Evolutionary conservation across 2,113 vertebrate genomes (phyloP), one percentile per base, ranked within the genome.

Genomic region (Alosa alosa): DNA sequence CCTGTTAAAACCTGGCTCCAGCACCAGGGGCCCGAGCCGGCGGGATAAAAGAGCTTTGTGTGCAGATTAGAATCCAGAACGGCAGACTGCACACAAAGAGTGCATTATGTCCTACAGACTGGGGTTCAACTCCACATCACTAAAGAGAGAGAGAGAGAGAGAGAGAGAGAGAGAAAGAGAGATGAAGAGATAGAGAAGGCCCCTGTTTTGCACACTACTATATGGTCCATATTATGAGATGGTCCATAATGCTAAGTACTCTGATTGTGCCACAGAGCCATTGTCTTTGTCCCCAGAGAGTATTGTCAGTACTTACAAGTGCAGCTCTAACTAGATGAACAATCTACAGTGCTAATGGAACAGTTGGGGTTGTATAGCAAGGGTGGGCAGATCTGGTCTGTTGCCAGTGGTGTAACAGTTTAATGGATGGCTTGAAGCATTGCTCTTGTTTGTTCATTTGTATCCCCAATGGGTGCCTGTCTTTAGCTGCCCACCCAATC

Each of bases 21-120:
- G 64, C 64, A 11, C n/a, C 25, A 22, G 64, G 13, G 64, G 25
- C 25, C 64, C n/a, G 25, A 13, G 64, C n/a, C 64, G 10, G 64
- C 64, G 13, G 25, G 64, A 72, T 36, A 72, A 72, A 72, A 72
- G 64, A 72, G 64, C 83, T 84, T 64, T 41, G 44, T 46, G 75
- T 39, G 57, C 83, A 41, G 64, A 72, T 72, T 72, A 72, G 25
- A 72, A 25, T 15, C 25, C 64, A 72, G 25, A 83, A 6, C 13
- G 8, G 47, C 81, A 49, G 6, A 50, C 85, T 41, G 60, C 75
- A 45, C 39, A 82, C 85, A 86, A 86, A 82, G 81, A 25, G 39
- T 18, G 85, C 81, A 47, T 86, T 86, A 49, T 82, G n/a, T 45
- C 52, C 3, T 22, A 84, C 83, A 20, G 52, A 72, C 64, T 11